Conservation (phyloP, 2,113 vertebrate genomes). For the Pelecanoides urinatrix region DNA sequence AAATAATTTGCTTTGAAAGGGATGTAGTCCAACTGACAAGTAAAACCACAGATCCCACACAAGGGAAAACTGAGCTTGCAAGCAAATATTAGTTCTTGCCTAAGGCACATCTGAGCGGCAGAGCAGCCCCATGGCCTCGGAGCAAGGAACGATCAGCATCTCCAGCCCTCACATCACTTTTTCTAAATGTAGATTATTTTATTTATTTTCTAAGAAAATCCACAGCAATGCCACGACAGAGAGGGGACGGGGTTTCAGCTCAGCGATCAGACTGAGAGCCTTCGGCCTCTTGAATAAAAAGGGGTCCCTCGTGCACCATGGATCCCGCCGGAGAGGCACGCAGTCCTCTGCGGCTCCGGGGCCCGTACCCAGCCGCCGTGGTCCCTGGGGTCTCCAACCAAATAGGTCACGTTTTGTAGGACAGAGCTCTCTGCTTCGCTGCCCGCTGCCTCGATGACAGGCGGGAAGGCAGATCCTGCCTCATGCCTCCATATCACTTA, state of each 20-base stretch:
- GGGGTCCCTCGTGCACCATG: fast-evolving
- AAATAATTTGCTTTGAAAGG: background rate
- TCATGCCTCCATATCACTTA: background rate
- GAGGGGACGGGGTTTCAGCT: background rate
- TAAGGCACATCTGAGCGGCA: background rate
- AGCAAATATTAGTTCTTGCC: background rate
- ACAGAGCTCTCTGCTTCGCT: background rate
- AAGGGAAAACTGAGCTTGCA: background rate
- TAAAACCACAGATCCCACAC: background rate
- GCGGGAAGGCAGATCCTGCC: background rate
- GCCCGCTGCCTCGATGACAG: background rate
- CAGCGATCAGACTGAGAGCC: fast-evolving
- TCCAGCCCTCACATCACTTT: background rate
- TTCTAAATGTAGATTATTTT: background rate
- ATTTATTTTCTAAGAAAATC: background rate
- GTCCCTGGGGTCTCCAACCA: background rate
- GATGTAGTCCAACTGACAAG: background rate
- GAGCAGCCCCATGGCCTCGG: fast-evolving
- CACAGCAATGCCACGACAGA: too few relatives aligned
- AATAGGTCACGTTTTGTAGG: fast-evolving
- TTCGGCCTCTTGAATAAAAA: background rate
- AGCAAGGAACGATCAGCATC: background rate
- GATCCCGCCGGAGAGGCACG: background rate
- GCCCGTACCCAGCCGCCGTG: fast-evolving
- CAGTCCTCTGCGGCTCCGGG: background rate